phyloP scores from a whole-genome alignment of 1,140 invertebrate genomes.

The Drosophila sucinea region DNA sequence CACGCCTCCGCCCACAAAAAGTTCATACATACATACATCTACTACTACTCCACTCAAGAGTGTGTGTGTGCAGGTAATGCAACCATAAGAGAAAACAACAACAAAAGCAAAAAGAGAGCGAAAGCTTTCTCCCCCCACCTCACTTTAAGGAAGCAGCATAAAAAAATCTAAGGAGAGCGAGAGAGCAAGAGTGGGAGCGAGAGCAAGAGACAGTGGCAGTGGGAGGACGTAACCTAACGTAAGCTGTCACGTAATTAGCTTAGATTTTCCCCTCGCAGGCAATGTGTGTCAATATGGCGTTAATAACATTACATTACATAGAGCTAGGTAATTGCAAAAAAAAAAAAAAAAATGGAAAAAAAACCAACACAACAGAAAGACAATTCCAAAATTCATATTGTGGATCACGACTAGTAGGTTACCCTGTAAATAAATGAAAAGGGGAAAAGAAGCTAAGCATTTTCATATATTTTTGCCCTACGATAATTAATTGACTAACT shows the following conservation, averaged over 20 bases:
- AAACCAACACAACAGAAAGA: constrained; percentile 1
- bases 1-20: constrained; percentile 47
- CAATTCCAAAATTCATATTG: constrained; percentile 16
- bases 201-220: not conserved
- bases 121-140: constrained; percentile 22
- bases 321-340: constrained; percentile 65
- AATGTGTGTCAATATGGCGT: constrained; percentile 79
- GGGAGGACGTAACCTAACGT: constrained; percentile 21
- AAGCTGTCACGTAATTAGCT: constrained; percentile 72
- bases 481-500: no score
- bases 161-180: constrained; percentile 22
- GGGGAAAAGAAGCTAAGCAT: no score
- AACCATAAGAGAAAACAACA: constrained; percentile 1
- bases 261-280: constrained; percentile 58
- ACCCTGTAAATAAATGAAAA: not conserved
- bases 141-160: constrained; percentile 30
- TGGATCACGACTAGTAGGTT: not conserved
- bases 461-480: no score
- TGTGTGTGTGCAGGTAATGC: constrained; percentile 6
- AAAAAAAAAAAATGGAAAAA: constrained; percentile 19
- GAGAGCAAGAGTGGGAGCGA: not conserved
- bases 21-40: constrained; percentile 44
- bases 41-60: constrained; percentile 14
- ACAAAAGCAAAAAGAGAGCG: constrained; percentile 27
- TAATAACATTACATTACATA: constrained; percentile 77